These are phyloP conservation scores for Cotesia congregata DNA, from an alignment of 2,888 invertebrate species.

Conservation along the genomic window DNA sequence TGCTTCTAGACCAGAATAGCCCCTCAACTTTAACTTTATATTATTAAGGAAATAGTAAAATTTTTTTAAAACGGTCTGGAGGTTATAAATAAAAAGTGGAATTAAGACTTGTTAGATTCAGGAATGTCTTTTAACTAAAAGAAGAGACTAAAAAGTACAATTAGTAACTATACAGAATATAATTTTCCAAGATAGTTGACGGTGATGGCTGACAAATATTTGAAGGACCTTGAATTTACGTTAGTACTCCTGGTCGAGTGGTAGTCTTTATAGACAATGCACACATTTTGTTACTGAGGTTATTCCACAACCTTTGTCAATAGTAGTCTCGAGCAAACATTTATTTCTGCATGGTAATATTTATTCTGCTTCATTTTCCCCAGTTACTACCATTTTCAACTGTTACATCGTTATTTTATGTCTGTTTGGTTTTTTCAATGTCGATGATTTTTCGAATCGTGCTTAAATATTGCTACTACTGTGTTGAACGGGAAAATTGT, in stretches of 20 bases:
- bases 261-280: not conserved
- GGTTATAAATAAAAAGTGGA: too few species aligned
- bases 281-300: not conserved
- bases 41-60: too few species aligned
- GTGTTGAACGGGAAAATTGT: too few species aligned
- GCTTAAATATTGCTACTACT: too few species aligned
- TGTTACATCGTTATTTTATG: not conserved
- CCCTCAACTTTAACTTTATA: too few species aligned
- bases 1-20: too few species aligned
- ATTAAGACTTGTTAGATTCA: too few species aligned
- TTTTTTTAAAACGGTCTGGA: too few species aligned
- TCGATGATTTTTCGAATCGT: not conserved
- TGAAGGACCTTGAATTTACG: not conserved
- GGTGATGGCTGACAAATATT: not conserved
- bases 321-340: not conserved
- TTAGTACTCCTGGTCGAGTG: not conserved
- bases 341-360: not conserved
- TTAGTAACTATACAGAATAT: not conserved
- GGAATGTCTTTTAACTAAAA: too few species aligned
- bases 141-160: too few species aligned
- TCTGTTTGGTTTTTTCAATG: not conserved
- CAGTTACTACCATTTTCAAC: not conserved
- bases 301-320: not conserved
- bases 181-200: not conserved
- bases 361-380: not conserved